These are phyloP conservation scores for Beroe forskalii DNA, from an alignment of 37 sponge, comb jelly and placozoan species.

Conservation along the genomic window DNA sequence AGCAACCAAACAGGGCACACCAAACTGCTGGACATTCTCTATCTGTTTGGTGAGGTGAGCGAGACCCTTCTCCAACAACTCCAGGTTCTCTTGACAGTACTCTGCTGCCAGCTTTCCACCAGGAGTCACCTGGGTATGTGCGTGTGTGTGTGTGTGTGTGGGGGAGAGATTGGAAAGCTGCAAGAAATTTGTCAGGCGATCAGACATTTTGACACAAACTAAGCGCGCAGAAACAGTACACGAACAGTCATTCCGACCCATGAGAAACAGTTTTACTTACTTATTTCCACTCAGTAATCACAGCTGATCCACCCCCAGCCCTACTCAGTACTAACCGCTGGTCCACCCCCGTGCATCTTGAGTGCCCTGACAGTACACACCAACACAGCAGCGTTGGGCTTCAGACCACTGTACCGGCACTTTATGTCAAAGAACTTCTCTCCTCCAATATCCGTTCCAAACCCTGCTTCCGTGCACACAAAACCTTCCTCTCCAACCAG, in stretches of 20 bases:
- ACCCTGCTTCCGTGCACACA: slow-evolving; percentile 96
- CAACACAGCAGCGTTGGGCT: slow-evolving; percentile 90
- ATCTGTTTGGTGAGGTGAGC: slow-evolving; percentile 88
- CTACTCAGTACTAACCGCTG: slow-evolving; percentile 69
- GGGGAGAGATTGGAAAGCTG: no score
- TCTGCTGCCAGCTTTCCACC: slow-evolving; percentile 81
- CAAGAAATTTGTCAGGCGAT: no score
- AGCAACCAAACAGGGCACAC: slow-evolving; percentile 91
- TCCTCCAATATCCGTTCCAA: slow-evolving; percentile 99
- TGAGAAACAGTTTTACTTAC: no score
- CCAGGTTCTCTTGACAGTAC: slow-evolving; percentile 79
- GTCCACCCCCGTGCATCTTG: slow-evolving; percentile 99
- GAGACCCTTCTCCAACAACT: slow-evolving; percentile 76
- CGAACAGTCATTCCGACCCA: no score
- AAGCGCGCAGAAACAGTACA: no score
- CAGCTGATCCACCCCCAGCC: no score
- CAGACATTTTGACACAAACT: no score
- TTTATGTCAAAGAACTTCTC: slow-evolving; percentile 99
- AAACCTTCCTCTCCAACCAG: slow-evolving; percentile 91
- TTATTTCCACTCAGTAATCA: no score
- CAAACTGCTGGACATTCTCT: slow-evolving; percentile 86
- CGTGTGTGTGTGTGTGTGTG: no score
- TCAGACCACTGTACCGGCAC: slow-evolving; percentile 94
- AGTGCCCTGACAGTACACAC: slow-evolving; percentile 93
- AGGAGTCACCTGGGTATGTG: slow-evolving; percentile 76